Evolutionary conservation across 2,797 vertebrate genomes (phyloP).

Genomic region (Chiloscyllium punctatum): DNA sequence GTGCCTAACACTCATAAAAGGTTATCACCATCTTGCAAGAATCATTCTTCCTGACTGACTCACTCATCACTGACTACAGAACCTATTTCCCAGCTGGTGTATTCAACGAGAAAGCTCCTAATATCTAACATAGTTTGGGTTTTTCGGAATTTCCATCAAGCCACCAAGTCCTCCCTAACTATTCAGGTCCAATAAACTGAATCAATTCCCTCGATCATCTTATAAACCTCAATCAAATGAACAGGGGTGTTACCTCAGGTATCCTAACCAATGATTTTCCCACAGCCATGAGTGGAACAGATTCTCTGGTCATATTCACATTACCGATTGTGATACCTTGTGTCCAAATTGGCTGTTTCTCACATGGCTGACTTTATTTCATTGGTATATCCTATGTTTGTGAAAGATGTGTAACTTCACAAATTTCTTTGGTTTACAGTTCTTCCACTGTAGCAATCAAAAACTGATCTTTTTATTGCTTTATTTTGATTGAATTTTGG

Average conservation of each 20-base stretch:
- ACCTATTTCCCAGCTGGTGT: neutral
- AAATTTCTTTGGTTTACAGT: neutral
- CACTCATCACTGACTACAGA: neutral
- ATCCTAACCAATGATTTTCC: neutral
- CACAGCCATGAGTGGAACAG: neutral
- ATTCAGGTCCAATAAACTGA: neutral
- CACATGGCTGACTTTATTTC: neutral
- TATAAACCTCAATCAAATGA: neutral
- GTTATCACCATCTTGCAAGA: neutral
- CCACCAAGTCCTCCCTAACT: neutral
- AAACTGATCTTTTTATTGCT: no score
- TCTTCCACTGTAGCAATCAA: neutral
- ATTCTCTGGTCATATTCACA: neutral
- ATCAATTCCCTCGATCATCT: neutral
- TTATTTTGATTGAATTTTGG: no score
- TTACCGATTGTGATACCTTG: neutral
- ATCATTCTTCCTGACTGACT: neutral
- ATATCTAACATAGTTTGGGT: neutral
- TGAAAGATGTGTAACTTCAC: neutral
- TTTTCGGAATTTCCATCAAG: neutral
- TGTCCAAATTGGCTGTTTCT: neutral
- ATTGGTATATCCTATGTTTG: neutral
- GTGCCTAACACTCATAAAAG: neutral
- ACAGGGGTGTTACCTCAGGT: neutral
- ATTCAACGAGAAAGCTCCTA: neutral